phyloP scores from a whole-genome alignment of 2,797 vertebrate genomes.

The Enteromius viviparus region DNA sequence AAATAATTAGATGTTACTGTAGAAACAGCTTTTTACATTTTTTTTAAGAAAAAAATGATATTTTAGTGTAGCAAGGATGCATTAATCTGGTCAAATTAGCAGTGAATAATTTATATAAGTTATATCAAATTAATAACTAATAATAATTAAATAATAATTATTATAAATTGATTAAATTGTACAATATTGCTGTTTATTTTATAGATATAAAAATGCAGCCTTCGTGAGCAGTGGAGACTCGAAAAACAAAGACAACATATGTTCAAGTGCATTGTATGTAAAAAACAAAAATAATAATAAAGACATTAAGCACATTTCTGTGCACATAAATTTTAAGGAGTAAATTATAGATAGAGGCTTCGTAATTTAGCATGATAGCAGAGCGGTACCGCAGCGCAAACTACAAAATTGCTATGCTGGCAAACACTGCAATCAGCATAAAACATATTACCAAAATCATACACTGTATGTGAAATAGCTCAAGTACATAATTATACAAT shows the following conservation, averaged over 20 bases:
- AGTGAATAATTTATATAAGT: neutral
- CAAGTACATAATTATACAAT: constrained; percentile 60
- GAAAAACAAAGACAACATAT: neutral
- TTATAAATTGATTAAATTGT: too few species aligned
- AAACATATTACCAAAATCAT: constrained; percentile 41
- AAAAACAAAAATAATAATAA: neutral
- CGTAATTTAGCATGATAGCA: constrained; percentile 29
- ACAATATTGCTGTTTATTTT: neutral
- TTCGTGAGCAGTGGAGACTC: neutral
- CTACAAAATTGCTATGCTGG: constrained; percentile 25
- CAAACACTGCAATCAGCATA: constrained; percentile 41
- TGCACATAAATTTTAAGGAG: neutral
- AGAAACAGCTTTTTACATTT: too few species aligned
- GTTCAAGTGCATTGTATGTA: too few species aligned
- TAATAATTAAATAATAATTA: too few species aligned
- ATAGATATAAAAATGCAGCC: neutral
- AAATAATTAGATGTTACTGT: neutral
- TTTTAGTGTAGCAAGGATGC: neutral
- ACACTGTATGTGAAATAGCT: constrained; percentile 6
- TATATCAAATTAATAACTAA: too few species aligned
- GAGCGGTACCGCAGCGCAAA: constrained; percentile 2
- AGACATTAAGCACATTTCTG: constrained; percentile 22
- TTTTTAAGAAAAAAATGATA: neutral
- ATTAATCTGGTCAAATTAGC: neutral
- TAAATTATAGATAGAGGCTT: constrained; percentile 22